Evolutionary conservation across 2,888 invertebrate genomes (phyloP).

Genomic region (Ennomos erosarius): DNA sequence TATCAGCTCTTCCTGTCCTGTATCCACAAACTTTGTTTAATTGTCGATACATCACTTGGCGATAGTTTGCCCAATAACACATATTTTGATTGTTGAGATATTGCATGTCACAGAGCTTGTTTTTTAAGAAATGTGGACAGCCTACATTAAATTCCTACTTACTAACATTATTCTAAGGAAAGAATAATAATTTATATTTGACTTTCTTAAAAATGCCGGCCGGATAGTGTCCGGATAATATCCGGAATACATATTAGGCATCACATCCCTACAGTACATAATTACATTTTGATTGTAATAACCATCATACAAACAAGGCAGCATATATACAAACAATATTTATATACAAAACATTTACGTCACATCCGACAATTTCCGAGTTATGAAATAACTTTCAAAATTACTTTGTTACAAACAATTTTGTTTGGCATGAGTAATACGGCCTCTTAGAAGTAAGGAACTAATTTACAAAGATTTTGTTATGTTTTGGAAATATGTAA

Average conservation of each 20-base stretch:
- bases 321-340: slow-evolving; percentile 10
- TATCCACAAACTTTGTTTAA: too few relatives aligned
- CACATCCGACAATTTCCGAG: slow-evolving; percentile 17
- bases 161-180: too few relatives aligned
- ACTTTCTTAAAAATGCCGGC: slow-evolving; percentile 1
- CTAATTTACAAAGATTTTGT: slow-evolving; percentile 1
- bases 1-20: too few relatives aligned
- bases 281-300: slow-evolving; percentile 30
- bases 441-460: slow-evolving; percentile 3
- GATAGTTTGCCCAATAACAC: too few relatives aligned
- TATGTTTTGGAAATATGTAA: background rate
- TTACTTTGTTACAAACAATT: slow-evolving; percentile 29
- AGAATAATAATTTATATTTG: background rate
- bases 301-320: slow-evolving; percentile 27
- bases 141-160: too few relatives aligned
- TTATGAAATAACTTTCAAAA: slow-evolving; percentile 30
- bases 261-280: slow-evolving; percentile 16
- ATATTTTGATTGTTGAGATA: too few relatives aligned
- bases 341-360: background rate
- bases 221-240: background rate
- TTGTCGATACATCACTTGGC: too few relatives aligned
- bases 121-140: too few relatives aligned
- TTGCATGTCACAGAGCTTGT: too few relatives aligned
- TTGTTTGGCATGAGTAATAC: slow-evolving; percentile 18
- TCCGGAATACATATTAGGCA: background rate